Evolutionary conservation across 2,888 invertebrate species (phyloP), one percentile per base, ranked within the genome.

Genomic region (Meandrusa payeni): DNA sequence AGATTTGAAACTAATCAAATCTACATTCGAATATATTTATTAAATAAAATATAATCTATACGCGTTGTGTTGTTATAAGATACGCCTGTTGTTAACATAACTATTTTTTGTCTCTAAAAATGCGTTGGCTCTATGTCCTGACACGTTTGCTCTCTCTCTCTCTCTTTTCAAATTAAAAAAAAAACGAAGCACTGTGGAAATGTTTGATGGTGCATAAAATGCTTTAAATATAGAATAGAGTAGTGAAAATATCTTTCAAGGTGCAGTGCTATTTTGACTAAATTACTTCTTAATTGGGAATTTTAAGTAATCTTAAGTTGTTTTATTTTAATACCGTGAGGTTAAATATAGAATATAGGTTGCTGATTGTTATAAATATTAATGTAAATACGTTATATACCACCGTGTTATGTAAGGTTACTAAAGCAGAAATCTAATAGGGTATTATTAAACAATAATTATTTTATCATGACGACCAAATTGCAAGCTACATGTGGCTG

Each of bases 201-300:
- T 45, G 12, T 37, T 34, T 26, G 29, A 50, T 45, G 50, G 50
- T 50, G 50, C 50, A 36, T 45, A 38, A 41, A 46, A 50, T 45
- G 50, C 50, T 50, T 50, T 50, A 50, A 48, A 45, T 33, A 10
- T 48, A 37, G 48, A 28, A 12, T 45, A 45, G 33, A 23, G 10
- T 37, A 37, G 31, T 32, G 13, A 37, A 37, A 9, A 39, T 39
- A 39, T 39, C 36, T 42, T 36, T 42, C 36, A 24, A 23, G 15
- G 17, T n/a, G 11, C 29, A 32, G 15, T 22, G 26, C 43, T 43
- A 26, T 38, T 32, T 32, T 20, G 24, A 20, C 15, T 31, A 17
- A 29, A 23, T 26, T 10, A 27, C 26, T 28, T 27, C 23, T 31
- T 31, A 31, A 13, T 10, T 34, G 23, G 26, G 26, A 19, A 24